A percentile compares a stretch with the other conserved stretches of the same genome.
phyloP scores from a whole-genome alignment of 2,797 vertebrate genomes.

The Cirrhinus molitorella region DNA sequence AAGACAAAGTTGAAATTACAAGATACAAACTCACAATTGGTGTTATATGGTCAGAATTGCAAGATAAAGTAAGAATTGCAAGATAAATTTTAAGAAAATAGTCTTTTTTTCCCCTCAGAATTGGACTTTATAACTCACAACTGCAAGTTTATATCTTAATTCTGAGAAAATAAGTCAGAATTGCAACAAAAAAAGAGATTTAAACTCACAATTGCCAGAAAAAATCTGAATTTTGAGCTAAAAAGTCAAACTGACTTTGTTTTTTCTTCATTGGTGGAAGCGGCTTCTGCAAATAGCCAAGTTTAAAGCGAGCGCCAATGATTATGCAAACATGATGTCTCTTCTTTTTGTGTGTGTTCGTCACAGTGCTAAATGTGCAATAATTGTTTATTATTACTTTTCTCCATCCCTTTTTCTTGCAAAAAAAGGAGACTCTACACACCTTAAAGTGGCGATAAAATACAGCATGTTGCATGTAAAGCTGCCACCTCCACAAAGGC shows the following conservation, averaged over 20 bases:
- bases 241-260: not conserved
- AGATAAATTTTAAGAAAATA: not conserved
- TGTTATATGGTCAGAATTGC: too few species aligned
- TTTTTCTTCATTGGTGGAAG: not conserved
- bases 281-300: constrained; percentile 11
- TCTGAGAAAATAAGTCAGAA: not conserved
- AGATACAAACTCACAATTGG: too few species aligned
- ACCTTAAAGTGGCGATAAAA: not conserved
- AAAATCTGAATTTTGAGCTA: not conserved
- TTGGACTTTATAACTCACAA: not conserved
- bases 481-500: constrained; percentile 8
- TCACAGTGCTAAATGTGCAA: constrained; percentile 69
- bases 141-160: not conserved
- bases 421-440: constrained; percentile 28
- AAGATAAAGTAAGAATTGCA: too few species aligned
- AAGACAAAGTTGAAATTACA: too few species aligned
- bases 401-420: not conserved
- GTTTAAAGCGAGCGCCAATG: constrained; percentile 40
- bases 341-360: constrained; percentile 13
- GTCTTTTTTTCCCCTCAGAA: not conserved
- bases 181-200: not conserved
- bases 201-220: not conserved
- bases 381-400: not conserved
- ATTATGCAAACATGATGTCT: constrained; percentile 40
- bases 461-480: constrained; percentile 36